Evolutionary conservation across 2,113 vertebrate species (phyloP), one percentile per base, ranked within the genome.

Genomic region (Noturus placidus): DNA sequence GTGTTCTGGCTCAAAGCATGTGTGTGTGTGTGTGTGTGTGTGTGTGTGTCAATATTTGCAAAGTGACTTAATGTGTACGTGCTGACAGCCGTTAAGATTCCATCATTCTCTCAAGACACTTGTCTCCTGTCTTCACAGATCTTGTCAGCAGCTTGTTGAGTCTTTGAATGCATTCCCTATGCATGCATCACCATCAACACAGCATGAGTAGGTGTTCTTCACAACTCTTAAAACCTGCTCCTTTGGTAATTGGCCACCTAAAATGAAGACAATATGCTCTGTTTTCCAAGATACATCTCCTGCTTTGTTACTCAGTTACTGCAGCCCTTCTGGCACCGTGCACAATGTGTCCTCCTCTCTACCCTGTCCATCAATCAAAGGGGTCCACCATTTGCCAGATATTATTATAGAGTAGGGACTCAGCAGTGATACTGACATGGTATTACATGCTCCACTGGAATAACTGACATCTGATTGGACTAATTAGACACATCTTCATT

Each of bases 21-120:
- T 86, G 61, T 80, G 77, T 88, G 33, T 67, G 19, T 82, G 83
- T 88, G 27, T 52, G 27, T 15, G 59, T 50, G 15, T 27, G 78
- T 42, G 57, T n/a, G 54, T 67, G 83, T 30, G 82, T 35, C 65
- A 20, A 33, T 50, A 70, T 81, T 87, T 61, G 22, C 42, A 33
- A 76, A 57, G 35, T 17, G 19, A 76, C 86, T 87, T 87, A 61
- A 87, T 59, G 69, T 82, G 69, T 50, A 77, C 14, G n/a, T 67
- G 67, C 81, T 84, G 70, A 87, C 69, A 76, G 61, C 20, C 33
- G 27, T 83, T 77, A 80, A 70, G 46, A 52, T 69, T 46, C 82
- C 54, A 19, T 56, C 35, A 57, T 56, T 87, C 63, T 87, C 57
- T 42, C 17, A 42, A 38, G 63, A 81, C 61, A 65, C 76, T 50